These are phyloP conservation scores for Melipona bicolor DNA, from an alignment of 2,888 invertebrate genomes.

Conservation along the genomic window DNA sequence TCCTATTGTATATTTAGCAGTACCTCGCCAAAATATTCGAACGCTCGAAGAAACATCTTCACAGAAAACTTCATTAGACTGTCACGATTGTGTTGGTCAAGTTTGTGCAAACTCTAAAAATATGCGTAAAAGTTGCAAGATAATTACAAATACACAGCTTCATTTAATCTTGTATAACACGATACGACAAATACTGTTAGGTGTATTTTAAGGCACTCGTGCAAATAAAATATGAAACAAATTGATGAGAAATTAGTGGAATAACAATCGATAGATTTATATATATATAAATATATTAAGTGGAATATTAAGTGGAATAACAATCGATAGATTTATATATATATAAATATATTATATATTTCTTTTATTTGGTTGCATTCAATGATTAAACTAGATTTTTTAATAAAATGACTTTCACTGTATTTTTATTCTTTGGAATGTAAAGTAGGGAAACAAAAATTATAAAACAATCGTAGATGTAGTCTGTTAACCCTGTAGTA, in stretches of 20 bases:
- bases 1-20: too few relatives aligned
- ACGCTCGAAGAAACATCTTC: too few relatives aligned
- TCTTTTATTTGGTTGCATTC: conserved; percentile 57
- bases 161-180: conserved; percentile 62
- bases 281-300: too few relatives aligned
- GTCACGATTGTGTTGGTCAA: too few relatives aligned
- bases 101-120: too few relatives aligned
- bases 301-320: conserved; percentile 60
- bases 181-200: conserved; percentile 74
- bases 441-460: conserved; percentile 54
- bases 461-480: conserved; percentile 54
- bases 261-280: too few relatives aligned
- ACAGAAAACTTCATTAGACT: too few relatives aligned
- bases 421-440: conserved; percentile 47
- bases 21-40: too few relatives aligned
- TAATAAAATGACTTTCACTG: conserved; percentile 41
- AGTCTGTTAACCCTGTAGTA: conserved; percentile 68
- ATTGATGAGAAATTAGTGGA: conserved; percentile 50
- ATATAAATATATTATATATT: conserved; percentile 32
- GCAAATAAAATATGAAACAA: conserved; percentile 75
- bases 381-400: conserved; percentile 50
- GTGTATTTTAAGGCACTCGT: conserved; percentile 82
- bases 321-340: conserved; percentile 58
- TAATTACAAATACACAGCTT: conserved; percentile 23
- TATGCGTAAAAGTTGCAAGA: too few relatives aligned